Percentiles rank a stretch among this genome's conserved stretches.
Evolutionary conservation across 2,113 vertebrate species (phyloP).

Genomic region (Pandion haliaetus): DNA sequence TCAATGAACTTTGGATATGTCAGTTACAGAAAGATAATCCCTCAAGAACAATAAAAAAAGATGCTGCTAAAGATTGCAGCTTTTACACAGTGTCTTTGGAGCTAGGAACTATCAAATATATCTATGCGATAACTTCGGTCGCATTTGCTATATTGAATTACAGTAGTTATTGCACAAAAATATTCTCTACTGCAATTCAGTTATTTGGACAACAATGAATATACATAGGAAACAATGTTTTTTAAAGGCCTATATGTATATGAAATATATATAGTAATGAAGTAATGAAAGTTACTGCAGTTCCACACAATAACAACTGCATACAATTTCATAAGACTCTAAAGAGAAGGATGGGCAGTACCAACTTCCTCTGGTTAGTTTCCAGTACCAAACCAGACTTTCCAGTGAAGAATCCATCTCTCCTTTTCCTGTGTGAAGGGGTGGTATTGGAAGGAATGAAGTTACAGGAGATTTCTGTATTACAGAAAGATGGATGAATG

Average conservation of each 20-base stretch:
- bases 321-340: background rate
- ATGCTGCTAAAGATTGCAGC: background rate
- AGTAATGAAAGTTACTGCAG: too few relatives aligned
- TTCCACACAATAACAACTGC: background rate
- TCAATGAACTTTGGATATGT: background rate
- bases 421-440: background rate
- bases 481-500: background rate
- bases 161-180: background rate
- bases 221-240: background rate
- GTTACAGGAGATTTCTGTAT: background rate
- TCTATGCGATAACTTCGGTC: background rate
- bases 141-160: background rate
- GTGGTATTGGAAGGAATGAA: background rate
- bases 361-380: background rate
- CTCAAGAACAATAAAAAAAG: background rate
- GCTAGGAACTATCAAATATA: background rate
- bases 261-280: too few relatives aligned
- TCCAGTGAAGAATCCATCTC: background rate
- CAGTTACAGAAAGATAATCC: background rate
- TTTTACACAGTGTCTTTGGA: background rate
- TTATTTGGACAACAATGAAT: background rate
- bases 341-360: background rate
- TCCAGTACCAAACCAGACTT: background rate
- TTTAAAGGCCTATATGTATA: background rate
- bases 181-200: background rate